Conservation (phyloP, 2,888 invertebrate species). For the Archips crataeganus region DNA sequence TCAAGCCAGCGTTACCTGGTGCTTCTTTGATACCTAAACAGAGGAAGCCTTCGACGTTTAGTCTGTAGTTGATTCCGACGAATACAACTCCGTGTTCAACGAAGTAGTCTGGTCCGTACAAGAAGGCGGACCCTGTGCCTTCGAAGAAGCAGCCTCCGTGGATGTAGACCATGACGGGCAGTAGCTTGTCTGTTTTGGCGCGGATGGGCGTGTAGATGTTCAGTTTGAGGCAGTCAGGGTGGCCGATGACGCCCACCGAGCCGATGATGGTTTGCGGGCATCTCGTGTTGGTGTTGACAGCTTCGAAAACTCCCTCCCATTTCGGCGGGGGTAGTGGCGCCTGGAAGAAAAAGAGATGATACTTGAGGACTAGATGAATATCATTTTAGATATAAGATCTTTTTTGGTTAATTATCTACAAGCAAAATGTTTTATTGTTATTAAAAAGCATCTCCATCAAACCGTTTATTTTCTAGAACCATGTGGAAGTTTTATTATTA, state of each 20-base stretch:
- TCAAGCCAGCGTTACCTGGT: conserved; percentile 88
- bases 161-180: conserved; percentile 88
- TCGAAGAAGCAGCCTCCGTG: conserved; percentile 88
- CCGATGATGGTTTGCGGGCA: conserved; percentile 70
- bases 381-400: background rate
- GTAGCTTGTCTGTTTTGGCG: conserved; percentile 50
- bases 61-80: conserved; percentile 87
- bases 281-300: conserved; percentile 71
- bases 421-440: background rate
- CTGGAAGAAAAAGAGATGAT: conserved; percentile 60
- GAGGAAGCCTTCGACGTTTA: conserved; percentile 87
- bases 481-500: conserved; percentile 1
- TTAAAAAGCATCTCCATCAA: background rate
- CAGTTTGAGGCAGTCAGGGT: conserved; percentile 73
- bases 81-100: conserved; percentile 85
- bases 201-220: conserved; percentile 70
- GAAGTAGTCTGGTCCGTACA: conserved; percentile 87
- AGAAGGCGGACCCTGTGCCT: conserved; percentile 85
- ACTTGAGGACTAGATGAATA: conserved; percentile 20
- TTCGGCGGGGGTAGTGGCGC: conserved; percentile 72
- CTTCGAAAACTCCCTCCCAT: conserved; percentile 76
- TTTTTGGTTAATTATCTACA: background rate
- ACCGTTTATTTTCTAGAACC: background rate
- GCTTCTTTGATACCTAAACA: conserved; percentile 87
- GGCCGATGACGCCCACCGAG: conserved; percentile 59